Percentiles rank a stretch among this genome's conserved stretches.
Evolutionary conservation across 2,797 vertebrate genomes (phyloP).

Genomic region (Miichthys miiuy): DNA sequence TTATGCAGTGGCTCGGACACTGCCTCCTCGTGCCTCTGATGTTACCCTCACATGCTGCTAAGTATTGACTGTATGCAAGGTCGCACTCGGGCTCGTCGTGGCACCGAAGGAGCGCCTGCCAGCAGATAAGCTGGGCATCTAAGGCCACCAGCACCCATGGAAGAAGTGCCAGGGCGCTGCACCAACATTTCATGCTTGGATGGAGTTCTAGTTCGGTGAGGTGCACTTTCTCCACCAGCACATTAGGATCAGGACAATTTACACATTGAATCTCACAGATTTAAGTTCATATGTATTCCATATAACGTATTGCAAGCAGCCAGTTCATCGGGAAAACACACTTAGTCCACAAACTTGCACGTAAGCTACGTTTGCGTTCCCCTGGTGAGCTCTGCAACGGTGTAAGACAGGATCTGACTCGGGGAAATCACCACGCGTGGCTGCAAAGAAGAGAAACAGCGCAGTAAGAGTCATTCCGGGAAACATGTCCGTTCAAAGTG

Average conservation of each 20-base stretch:
- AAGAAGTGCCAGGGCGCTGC: conserved; percentile 73
- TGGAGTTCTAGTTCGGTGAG: conserved; percentile 55
- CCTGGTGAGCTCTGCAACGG: conserved; percentile 13
- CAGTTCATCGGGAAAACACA: neutral
- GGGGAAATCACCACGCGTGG: conserved; percentile 51
- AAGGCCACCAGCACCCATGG: conserved; percentile 76
- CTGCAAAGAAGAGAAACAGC: conserved; percentile 32
- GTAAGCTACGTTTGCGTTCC: conserved; percentile 15
- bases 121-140: conserved; percentile 84
- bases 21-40: conserved; percentile 75
- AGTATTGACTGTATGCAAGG: conserved; percentile 84
- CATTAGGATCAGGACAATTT: conserved; percentile 53
- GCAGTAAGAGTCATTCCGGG: conserved; percentile 33
- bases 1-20: conserved; percentile 88
- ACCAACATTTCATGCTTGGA: conserved; percentile 81
- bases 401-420: conserved; percentile 33
- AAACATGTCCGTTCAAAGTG: conserved; percentile 33
- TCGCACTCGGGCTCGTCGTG: conserved; percentile 85
- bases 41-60: conserved; percentile 83
- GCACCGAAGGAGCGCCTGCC: conserved; percentile 86
- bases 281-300: conserved; percentile 1
- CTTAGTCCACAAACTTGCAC: conserved; percentile 14
- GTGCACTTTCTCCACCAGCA: conserved; percentile 64
- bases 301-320: neutral
- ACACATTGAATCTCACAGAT: neutral